A percentile compares a stretch with the other conserved stretches of the same genome.
Conservation (phyloP, 53 echinoderm and acorn worm species). For the Zoroaster sp. region DNA sequence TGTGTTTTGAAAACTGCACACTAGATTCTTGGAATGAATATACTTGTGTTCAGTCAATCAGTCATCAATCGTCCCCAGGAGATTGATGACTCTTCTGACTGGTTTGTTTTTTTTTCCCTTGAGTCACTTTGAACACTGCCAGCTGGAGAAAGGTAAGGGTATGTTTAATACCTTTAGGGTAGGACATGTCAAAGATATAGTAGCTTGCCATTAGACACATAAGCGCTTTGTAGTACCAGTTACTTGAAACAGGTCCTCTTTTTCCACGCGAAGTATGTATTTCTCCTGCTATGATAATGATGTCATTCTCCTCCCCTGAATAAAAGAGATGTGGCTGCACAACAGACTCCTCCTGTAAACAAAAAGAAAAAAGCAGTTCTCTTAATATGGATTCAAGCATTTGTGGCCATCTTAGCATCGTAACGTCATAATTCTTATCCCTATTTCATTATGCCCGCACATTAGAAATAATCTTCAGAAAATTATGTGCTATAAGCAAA, state of each 20-base stretch:
- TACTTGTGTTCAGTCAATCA: not conserved
- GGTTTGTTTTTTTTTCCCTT: not conserved
- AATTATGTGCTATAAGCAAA: not conserved
- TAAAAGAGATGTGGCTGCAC: not conserved
- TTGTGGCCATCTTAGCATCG: not conserved
- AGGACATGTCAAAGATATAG: constrained; percentile 12
- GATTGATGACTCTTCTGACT: constrained; percentile 16
- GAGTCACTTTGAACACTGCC: not conserved
- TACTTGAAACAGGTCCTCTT: not conserved
- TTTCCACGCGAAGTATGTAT: not conserved
- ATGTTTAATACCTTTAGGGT: constrained; percentile 4
- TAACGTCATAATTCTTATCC: not conserved
- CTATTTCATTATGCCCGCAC: not conserved
- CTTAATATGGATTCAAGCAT: not conserved
- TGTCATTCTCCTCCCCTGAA: not conserved
- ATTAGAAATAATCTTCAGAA: not conserved
- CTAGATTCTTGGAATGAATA: not conserved
- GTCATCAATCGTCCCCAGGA: not conserved
- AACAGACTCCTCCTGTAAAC: not conserved
- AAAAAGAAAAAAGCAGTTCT: not conserved
- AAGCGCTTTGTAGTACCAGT: not conserved
- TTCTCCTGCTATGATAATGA: not conserved
- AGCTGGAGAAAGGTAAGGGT: not conserved
- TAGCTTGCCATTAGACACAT: not conserved
- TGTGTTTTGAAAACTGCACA: not conserved